Conservation (phyloP, 2,113 vertebrate species). For the Aplodontia rufa region DNA sequence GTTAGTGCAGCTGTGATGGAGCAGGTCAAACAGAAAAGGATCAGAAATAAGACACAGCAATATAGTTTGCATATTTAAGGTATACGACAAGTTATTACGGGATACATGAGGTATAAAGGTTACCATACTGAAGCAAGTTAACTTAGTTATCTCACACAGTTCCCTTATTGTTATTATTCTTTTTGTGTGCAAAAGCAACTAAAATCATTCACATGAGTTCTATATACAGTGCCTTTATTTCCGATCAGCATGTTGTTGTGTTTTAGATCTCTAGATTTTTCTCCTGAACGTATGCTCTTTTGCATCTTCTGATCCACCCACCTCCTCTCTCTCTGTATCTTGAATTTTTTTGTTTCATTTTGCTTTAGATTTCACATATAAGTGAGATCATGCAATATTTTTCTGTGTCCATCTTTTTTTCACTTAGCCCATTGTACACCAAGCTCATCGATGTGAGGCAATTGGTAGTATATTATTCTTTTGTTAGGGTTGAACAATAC, state of each 20-base stretch:
- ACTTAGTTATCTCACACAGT: not conserved
- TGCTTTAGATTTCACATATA: not conserved
- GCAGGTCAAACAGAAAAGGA: not conserved
- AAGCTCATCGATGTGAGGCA: not conserved
- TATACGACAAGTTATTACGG: not conserved
- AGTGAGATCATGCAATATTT: not conserved
- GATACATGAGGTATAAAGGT: no score
- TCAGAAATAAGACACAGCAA: not conserved
- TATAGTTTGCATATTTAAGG: not conserved
- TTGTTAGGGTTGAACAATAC: not conserved
- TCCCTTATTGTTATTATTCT: accelerated
- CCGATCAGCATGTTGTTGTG: accelerated
- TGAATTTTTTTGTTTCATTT: not conserved
- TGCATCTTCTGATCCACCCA: not conserved
- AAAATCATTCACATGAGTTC: not conserved
- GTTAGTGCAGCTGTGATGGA: not conserved
- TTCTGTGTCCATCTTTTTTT: not conserved
- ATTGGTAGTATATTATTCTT: not conserved
- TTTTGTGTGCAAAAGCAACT: not conserved
- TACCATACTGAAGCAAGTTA: not conserved
- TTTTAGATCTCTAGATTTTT: not conserved
- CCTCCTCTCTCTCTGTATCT: not conserved
- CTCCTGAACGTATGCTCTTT: not conserved
- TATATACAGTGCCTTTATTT: not conserved
- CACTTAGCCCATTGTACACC: not conserved